Conservation (phyloP, 2,113 vertebrate genomes). For the Cranoglanis bouderius region DNA sequence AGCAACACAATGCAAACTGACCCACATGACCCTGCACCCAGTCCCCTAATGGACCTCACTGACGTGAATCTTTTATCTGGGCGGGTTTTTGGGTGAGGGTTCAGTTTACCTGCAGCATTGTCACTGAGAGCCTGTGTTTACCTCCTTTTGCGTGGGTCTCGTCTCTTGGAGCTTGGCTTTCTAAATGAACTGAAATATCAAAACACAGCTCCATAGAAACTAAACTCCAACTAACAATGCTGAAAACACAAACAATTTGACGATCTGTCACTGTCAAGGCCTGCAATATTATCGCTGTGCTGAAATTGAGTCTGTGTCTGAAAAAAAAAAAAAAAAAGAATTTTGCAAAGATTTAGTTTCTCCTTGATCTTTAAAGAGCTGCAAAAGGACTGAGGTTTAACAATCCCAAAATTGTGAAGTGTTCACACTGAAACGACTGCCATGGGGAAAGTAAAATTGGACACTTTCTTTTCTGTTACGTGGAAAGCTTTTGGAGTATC, state of each 20-base stretch:
- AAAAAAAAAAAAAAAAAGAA: background rate
- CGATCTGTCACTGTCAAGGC: background rate
- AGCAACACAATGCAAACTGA: slow-evolving; percentile 8
- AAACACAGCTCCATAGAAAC: slow-evolving; percentile 24
- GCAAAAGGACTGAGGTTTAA: background rate
- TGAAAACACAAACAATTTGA: slow-evolving; percentile 5
- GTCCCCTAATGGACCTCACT: slow-evolving; percentile 46
- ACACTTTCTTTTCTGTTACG: background rate
- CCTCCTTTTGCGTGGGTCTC: background rate
- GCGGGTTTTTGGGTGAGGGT: slow-evolving; percentile 1
- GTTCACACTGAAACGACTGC: background rate
- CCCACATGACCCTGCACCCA: background rate
- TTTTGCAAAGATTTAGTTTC: background rate
- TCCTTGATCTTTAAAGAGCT: background rate
- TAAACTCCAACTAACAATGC: slow-evolving; percentile 4
- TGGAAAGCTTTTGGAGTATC: background rate
- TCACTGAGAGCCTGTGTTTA: slow-evolving; percentile 12
- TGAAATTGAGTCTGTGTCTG: background rate
- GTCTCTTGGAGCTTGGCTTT: slow-evolving; percentile 39
- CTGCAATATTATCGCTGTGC: background rate
- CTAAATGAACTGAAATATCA: slow-evolving; percentile 34
- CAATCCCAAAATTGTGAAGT: background rate
- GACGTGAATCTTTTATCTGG: slow-evolving; percentile 40
- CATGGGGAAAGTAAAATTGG: background rate
- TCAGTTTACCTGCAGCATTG: slow-evolving; percentile 37